Evolutionary conservation across 2,888 invertebrate species (phyloP).

Genomic region (Xanthia icteritia): DNA sequence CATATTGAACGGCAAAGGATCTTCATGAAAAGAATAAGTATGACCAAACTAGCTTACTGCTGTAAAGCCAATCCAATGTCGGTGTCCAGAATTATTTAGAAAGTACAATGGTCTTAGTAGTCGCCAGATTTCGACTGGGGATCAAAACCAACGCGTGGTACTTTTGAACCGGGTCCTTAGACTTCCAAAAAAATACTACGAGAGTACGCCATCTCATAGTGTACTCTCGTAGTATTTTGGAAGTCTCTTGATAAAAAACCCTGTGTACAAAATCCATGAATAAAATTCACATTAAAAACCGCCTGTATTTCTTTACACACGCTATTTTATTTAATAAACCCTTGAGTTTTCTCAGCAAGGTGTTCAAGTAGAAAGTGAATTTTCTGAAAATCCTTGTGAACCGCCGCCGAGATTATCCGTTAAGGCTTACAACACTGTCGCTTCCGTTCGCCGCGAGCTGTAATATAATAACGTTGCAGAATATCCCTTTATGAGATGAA

Average conservation of each 20-base stretch:
- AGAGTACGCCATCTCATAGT: neutral
- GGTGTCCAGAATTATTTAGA: neutral
- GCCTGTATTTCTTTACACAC: no score
- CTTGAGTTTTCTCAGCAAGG: constrained; percentile 23
- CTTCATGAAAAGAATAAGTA: neutral
- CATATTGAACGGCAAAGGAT: neutral
- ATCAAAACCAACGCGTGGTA: neutral
- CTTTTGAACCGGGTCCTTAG: neutral
- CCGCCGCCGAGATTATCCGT: constrained; percentile 51
- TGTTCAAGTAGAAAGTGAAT: constrained; percentile 60
- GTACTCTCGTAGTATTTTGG: no score
- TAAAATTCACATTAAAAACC: no score
- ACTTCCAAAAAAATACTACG: neutral
- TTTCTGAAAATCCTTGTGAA: constrained; percentile 50
- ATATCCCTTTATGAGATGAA: constrained; percentile 28
- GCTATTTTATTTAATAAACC: neutral
- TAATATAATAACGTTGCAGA: constrained; percentile 50
- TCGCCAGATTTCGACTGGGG: neutral
- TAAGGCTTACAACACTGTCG: constrained; percentile 49
- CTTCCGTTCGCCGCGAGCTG: constrained; percentile 42
- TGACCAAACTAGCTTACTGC: neutral
- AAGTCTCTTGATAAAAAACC: neutral
- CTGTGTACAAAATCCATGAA: neutral
- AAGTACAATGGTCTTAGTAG: neutral
- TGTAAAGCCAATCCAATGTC: neutral